These are phyloP conservation scores for Matsumurasca onukii DNA, from an alignment of 1,140 invertebrate species.

Conservation along the genomic window DNA sequence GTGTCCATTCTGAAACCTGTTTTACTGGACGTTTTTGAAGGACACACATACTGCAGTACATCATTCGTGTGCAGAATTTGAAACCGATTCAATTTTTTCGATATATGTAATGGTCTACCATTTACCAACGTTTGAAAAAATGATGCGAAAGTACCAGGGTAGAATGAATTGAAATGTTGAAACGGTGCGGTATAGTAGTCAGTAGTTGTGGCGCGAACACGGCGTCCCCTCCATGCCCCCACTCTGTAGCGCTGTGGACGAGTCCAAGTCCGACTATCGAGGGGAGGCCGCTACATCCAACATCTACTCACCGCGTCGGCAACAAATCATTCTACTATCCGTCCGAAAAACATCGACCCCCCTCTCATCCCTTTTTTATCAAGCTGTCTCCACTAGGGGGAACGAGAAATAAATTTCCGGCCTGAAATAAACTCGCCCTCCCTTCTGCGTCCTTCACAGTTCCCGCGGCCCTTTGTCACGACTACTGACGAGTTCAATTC, in stretches of 20 bases:
- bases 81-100: too few species aligned
- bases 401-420: conserved; percentile 6
- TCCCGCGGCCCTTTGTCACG: background rate
- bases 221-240: background rate
- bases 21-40: too few species aligned
- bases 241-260: background rate
- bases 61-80: too few species aligned
- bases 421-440: conserved; percentile 11
- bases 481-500: background rate
- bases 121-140: too few species aligned
- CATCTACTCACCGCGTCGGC: background rate
- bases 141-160: too few species aligned
- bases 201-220: too few species aligned
- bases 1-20: too few species aligned
- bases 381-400: background rate
- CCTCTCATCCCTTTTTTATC: background rate
- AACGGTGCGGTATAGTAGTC: too few species aligned
- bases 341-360: background rate
- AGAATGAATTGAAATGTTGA: too few species aligned
- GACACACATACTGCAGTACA: too few species aligned
- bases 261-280: conserved; percentile 4
- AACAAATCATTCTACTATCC: conserved; percentile 3
- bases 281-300: background rate
- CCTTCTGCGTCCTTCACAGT: background rate
- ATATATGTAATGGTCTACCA: too few species aligned